Conservation (phyloP, 2,797 vertebrate species). For the Toxotes lorentzi region DNA sequence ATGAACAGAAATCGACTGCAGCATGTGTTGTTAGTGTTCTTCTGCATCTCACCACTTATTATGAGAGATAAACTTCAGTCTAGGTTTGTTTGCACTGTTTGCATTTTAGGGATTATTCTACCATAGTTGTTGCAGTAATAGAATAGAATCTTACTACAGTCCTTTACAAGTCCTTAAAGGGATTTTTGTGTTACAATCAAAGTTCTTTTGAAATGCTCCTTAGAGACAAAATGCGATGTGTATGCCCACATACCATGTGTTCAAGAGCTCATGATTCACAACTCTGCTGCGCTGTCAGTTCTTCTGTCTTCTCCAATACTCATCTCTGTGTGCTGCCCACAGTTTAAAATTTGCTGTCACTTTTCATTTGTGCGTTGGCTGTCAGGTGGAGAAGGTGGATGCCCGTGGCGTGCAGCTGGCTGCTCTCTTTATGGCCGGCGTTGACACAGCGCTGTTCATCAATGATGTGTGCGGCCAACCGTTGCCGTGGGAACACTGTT, state of each 20-base stretch:
- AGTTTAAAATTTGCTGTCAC: background rate
- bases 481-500: slow-evolving; percentile 95
- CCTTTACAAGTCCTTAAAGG: background rate
- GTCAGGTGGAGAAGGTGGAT: slow-evolving; percentile 93
- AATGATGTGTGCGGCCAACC: slow-evolving; percentile 96
- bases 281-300: background rate
- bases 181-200: background rate
- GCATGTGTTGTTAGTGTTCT: too few relatives aligned
- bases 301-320: background rate
- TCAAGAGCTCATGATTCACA: slow-evolving; percentile 16
- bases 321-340: background rate
- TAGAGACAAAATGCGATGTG: background rate
- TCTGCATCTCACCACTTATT: too few relatives aligned
- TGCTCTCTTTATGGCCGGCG: slow-evolving; percentile 93
- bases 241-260: slow-evolving; percentile 8
- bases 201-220: background rate
- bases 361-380: slow-evolving; percentile 6
- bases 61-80: too few relatives aligned
- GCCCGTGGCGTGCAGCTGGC: slow-evolving; percentile 93
- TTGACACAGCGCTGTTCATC: slow-evolving; percentile 93
- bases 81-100: too few relatives aligned
- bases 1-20: too few relatives aligned
- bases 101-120: too few relatives aligned
- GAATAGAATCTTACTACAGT: background rate
- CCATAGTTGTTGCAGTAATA: too few relatives aligned